A percentile compares a stretch with the other conserved stretches of the same genome.
These are phyloP conservation scores for Pachyrhynchus sulphureomaculatus DNA, from an alignment of 1,140 invertebrate genomes.

Conservation along the genomic window DNA sequence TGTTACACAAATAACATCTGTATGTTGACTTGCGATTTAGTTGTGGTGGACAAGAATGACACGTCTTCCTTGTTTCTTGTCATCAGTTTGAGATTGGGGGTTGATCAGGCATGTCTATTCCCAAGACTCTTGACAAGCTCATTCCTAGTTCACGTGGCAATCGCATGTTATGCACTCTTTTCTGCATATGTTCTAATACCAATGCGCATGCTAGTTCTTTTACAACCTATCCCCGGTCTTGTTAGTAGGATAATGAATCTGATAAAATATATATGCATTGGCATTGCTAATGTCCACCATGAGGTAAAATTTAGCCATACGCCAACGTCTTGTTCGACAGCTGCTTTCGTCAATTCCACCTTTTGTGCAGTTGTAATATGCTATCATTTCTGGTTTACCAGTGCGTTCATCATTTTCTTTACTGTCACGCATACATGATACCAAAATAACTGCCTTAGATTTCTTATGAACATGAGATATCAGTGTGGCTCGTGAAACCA, in stretches of 20 bases:
- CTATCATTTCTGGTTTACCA: constrained; percentile 32
- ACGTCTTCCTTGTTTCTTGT: background rate
- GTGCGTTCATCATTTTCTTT: constrained; percentile 10
- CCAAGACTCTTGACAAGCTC: too few relatives aligned
- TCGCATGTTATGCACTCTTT: too few relatives aligned
- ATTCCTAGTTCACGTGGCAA: too few relatives aligned
- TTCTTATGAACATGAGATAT: constrained; percentile 38
- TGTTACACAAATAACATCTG: background rate
- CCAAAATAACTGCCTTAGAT: constrained; percentile 19
- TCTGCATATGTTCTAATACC: background rate
- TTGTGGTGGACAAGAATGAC: background rate
- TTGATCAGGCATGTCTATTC: too few relatives aligned
- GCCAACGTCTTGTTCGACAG: constrained; percentile 17
- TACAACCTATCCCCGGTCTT: too few relatives aligned
- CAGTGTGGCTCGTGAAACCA: constrained; percentile 36
- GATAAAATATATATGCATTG: constrained; percentile 12
- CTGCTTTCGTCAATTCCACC: constrained; percentile 26
- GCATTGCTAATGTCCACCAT: constrained; percentile 4
- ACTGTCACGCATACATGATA: constrained; percentile 18
- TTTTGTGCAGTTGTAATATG: constrained; percentile 53
- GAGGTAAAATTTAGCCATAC: constrained; percentile 25
- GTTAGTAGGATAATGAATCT: too few relatives aligned
- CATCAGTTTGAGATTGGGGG: too few relatives aligned
- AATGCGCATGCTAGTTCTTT: background rate
- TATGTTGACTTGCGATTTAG: constrained; percentile 1